phyloP scores from a whole-genome alignment of 2,113 vertebrate genomes.

The Indri indri region DNA sequence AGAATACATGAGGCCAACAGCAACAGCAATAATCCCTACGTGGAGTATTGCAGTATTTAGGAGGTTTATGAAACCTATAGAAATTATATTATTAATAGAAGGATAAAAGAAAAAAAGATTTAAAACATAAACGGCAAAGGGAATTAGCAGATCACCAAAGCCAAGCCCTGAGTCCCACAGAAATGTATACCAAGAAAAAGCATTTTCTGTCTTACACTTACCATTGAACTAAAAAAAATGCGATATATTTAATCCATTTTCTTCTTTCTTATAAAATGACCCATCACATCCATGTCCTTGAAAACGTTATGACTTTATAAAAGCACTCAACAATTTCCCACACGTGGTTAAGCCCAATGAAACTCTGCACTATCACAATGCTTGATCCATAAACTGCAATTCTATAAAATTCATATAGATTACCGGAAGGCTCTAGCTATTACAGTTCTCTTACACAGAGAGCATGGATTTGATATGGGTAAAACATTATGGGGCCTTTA shows the following conservation, averaged over 20 bases:
- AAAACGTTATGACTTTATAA: conserved; percentile 8
- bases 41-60: not conserved
- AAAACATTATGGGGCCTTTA: not conserved
- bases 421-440: not conserved
- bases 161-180: not conserved
- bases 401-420: conserved; percentile 3
- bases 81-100: not conserved
- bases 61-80: not conserved
- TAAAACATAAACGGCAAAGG: not conserved
- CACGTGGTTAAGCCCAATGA: not conserved
- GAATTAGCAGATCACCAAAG: not conserved
- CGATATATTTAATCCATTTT: not conserved
- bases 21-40: not conserved
- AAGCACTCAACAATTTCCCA: not conserved
- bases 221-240: not conserved
- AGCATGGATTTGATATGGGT: not conserved
- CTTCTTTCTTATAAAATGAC: not conserved
- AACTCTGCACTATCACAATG: not conserved
- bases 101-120: not conserved
- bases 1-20: not conserved
- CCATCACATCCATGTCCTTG: not conserved
- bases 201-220: not conserved
- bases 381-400: conserved; percentile 28
- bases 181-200: not conserved
- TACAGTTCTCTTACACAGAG: not conserved